Conservation (phyloP, 2,797 vertebrate species). For the Microctenopoma lineatum region DNA sequence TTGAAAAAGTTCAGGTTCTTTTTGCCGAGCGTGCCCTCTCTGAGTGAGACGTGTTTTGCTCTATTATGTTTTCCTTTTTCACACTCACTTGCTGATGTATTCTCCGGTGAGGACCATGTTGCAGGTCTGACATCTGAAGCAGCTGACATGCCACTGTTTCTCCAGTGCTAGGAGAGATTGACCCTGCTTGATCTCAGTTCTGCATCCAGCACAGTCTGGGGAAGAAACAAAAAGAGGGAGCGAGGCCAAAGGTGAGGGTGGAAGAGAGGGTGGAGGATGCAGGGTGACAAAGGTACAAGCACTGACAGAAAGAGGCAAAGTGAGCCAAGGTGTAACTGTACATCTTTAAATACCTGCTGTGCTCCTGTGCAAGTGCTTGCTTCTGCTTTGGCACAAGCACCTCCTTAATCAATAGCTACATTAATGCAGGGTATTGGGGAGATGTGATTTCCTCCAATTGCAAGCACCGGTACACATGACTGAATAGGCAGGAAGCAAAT, state of each 20-base stretch:
- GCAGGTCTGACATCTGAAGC: slow-evolving; percentile 97
- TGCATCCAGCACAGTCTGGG: slow-evolving; percentile 94
- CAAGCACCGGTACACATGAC: slow-evolving; percentile 52
- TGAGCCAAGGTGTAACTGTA: slow-evolving; percentile 11
- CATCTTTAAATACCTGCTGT: slow-evolving; percentile 41
- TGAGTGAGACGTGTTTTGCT: background rate
- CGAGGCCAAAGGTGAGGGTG: slow-evolving; percentile 1
- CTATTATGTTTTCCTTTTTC: background rate
- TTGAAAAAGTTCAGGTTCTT: background rate
- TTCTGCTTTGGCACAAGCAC: slow-evolving; percentile 24
- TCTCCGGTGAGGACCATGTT: slow-evolving; percentile 95
- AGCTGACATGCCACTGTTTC: slow-evolving; percentile 99
- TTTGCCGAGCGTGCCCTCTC: background rate
- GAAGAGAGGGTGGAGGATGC: background rate
- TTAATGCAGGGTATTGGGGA: slow-evolving; percentile 36
- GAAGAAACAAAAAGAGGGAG: background rate
- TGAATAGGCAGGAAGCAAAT: slow-evolving; percentile 43
- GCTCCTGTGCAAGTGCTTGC: slow-evolving; percentile 19
- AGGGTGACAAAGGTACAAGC: background rate
- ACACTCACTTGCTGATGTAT: slow-evolving; percentile 98
- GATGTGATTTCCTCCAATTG: slow-evolving; percentile 34
- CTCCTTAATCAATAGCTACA: slow-evolving; percentile 48
- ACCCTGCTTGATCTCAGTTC: slow-evolving; percentile 96
- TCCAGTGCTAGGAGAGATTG: slow-evolving; percentile 96
- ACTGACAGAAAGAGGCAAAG: slow-evolving; percentile 14